Conservation (phyloP, 2,888 invertebrate genomes). For the Brachyptera putata region DNA sequence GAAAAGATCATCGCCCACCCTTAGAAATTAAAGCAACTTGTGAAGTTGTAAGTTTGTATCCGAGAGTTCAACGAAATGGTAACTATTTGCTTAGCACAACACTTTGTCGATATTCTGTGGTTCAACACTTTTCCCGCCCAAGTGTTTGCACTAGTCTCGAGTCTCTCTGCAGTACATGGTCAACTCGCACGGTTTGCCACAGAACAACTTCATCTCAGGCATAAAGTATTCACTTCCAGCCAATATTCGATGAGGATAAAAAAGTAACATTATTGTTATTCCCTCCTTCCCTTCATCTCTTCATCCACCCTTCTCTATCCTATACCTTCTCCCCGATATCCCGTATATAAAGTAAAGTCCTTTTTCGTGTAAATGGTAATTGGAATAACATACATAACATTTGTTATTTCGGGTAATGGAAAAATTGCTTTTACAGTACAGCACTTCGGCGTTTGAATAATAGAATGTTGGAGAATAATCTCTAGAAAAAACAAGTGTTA, state of each 20-base stretch:
- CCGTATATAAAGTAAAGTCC: too few relatives aligned
- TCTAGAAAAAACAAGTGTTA: too few relatives aligned
- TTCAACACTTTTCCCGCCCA: conserved; percentile 14
- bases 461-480: too few relatives aligned
- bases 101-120: conserved; percentile 2
- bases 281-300: too few relatives aligned
- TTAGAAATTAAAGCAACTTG: neutral
- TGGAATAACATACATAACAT: conserved; percentile 24
- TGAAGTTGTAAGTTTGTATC: neutral
- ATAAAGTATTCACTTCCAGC: conserved; percentile 13
- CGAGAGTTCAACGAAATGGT: neutral
- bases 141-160: conserved; percentile 15
- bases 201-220: conserved; percentile 3
- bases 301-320: too few relatives aligned
- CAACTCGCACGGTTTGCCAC: conserved; percentile 15
- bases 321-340: too few relatives aligned
- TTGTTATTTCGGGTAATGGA: conserved; percentile 29
- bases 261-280: too few relatives aligned
- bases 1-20: neutral
- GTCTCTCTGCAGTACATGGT: neutral
- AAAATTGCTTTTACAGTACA: conserved; percentile 3
- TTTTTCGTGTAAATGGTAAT: conserved; percentile 31
- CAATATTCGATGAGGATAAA: conserved; percentile 12
- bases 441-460: too few relatives aligned
- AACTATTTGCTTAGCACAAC: neutral